These are phyloP conservation scores for Akabosia matsudoensis DNA, from an alignment of 1,140 invertebrate genomes.

Conservation along the genomic window DNA sequence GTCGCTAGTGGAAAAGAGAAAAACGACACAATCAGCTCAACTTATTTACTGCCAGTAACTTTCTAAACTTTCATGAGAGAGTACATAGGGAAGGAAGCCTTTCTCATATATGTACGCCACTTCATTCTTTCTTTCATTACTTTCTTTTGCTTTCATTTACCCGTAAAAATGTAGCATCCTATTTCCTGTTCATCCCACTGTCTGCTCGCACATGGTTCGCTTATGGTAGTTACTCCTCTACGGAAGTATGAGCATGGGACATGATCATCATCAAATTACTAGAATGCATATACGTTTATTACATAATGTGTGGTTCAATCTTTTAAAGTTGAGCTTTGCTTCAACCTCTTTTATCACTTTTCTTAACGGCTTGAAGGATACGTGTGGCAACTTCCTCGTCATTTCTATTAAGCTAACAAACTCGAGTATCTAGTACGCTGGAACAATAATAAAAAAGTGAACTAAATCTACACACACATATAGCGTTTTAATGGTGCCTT, in stretches of 20 bases:
- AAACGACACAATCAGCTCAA: slow-evolving; percentile 14
- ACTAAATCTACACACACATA: background rate
- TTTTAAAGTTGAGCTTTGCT: background rate
- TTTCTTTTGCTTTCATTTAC: slow-evolving; percentile 20
- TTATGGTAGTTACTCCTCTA: background rate
- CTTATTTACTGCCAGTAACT: slow-evolving; percentile 17
- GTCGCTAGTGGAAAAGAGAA: background rate
- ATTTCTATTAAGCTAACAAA: background rate
- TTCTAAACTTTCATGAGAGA: slow-evolving; percentile 17
- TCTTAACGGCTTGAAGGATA: background rate
- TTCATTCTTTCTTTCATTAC: slow-evolving; percentile 21
- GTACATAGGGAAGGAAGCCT: background rate
- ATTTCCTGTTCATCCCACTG: too few relatives aligned
- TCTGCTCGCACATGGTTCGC: background rate
- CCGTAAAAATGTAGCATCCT: slow-evolving; percentile 23
- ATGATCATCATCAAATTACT: background rate
- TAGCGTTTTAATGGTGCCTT: background rate
- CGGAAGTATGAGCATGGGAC: background rate
- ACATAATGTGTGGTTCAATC: background rate
- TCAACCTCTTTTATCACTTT: background rate
- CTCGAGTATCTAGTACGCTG: background rate
- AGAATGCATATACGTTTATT: background rate
- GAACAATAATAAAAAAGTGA: too few relatives aligned
- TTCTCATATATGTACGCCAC: background rate
- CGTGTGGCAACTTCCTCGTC: background rate